phyloP scores from a whole-genome alignment of 2,113 vertebrate genomes.

The Gallinago paraguaiae region DNA sequence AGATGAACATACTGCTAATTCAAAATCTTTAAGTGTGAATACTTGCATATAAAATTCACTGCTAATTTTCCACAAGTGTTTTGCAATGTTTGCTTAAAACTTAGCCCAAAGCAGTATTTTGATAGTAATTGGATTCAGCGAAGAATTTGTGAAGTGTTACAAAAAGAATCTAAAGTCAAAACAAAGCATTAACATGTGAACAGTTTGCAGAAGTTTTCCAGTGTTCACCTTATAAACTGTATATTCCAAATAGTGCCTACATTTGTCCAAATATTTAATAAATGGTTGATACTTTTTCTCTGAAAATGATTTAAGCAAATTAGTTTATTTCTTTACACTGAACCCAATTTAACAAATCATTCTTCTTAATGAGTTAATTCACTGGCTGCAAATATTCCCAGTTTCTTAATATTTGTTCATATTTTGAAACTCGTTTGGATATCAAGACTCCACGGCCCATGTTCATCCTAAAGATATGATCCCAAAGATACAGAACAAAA shows the following conservation, averaged over 20 bases:
- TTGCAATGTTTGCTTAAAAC: neutral
- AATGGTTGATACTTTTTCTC: neutral
- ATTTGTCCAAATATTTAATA: neutral
- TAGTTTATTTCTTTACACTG: neutral
- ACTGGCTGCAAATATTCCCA: neutral
- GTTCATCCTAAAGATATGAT: neutral
- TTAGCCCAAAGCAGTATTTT: neutral
- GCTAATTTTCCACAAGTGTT: neutral
- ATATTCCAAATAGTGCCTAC: neutral
- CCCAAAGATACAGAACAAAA: neutral
- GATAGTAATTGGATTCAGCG: neutral
- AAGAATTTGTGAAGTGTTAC: neutral
- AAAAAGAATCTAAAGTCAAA: neutral
- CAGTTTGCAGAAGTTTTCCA: neutral
- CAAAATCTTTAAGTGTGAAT: neutral
- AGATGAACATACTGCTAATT: neutral
- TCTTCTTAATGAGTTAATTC: neutral
- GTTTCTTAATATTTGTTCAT: neutral
- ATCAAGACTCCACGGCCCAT: neutral
- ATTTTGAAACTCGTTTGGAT: neutral
- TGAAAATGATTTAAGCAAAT: neutral
- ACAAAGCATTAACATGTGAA: neutral
- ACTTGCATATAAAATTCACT: neutral
- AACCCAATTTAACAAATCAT: neutral
- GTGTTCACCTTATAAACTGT: neutral